Evolutionary conservation across 2,888 invertebrate species (phyloP), one percentile per base, ranked within the genome.

Genomic region (Meghimatium bilineatum): DNA sequence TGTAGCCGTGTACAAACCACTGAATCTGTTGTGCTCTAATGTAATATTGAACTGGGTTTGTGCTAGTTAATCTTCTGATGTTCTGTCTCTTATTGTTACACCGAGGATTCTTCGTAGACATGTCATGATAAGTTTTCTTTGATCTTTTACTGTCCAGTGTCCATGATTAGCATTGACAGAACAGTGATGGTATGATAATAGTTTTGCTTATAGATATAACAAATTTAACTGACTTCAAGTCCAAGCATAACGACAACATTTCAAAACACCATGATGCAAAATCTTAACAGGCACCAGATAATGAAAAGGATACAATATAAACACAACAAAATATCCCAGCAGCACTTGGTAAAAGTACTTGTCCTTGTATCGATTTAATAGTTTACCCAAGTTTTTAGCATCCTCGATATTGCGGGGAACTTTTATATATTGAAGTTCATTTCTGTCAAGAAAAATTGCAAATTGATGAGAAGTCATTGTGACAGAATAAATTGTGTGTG

Each of bases 371-470:
- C 96, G 95, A 93, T 97, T 97, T 90, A 99, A 94, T 72, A 99
- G 96, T 93, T 96, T 95, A 86, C 99, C 99, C 88, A 99, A 95
- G 91, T 96, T 95, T 94, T 99, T 99, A 52, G 99, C 99, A 94
- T 99, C 98, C 92, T 99, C 97, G 90, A 99, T 96, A 93, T 98
- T 96, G 94, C 96, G 95, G 81, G 99, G 99, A 88, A 99, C 94
- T 94, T 97, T 98, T 87, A 99, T 95, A 94, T 97, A 95, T 91
- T 96, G 95, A 91, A 95, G 96, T 94, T 99, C 99, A 90, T 96
- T 95, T 86, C 98, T 98, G 94, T 88, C 95, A 71, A n/a, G 12
- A 44, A 44, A 63, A 63, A 63, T n/a, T 26, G n/a, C 12, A 63
- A 63, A n/a, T 23, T n/a, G 3, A 8, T n/a, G 26, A n/a, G 5